Conservation (phyloP, 2,113 vertebrate genomes). For the Silurus meridionalis region DNA sequence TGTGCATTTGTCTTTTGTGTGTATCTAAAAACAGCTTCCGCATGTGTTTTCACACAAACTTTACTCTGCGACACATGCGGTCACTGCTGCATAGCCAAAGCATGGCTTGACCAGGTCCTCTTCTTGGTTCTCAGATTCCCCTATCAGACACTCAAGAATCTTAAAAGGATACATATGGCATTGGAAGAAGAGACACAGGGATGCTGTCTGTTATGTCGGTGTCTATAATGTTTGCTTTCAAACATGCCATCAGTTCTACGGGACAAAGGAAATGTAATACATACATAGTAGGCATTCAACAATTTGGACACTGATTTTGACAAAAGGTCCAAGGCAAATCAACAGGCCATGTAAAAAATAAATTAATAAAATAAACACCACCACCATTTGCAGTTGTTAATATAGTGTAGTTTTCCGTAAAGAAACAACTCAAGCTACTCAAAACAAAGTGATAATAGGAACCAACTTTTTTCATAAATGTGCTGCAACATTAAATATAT, state of each 20-base stretch:
- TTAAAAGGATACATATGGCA: constrained; percentile 69
- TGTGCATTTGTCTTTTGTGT: neutral
- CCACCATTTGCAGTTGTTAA: too few species aligned
- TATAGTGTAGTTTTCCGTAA: too few species aligned
- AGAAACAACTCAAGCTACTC: too few species aligned
- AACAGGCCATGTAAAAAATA: too few species aligned
- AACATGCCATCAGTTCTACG: constrained; percentile 62
- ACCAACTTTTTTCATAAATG: too few species aligned
- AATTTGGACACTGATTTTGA: neutral
- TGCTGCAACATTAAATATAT: too few species aligned
- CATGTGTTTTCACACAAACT: neutral
- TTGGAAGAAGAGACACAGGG: constrained; percentile 70
- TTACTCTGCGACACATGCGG: constrained; percentile 46
- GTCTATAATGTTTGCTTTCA: constrained; percentile 73
- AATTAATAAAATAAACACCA: too few species aligned
- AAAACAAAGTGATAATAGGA: too few species aligned
- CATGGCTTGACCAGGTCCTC: constrained; percentile 72
- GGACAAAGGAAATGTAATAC: constrained; percentile 32
- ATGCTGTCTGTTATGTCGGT: constrained; percentile 77
- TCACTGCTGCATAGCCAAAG: constrained; percentile 58
- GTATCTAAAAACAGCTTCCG: neutral
- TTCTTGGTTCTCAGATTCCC: constrained; percentile 63
- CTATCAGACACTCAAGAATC: constrained; percentile 5
- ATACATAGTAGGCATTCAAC: constrained; percentile 32
- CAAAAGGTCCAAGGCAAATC: neutral